Base-by-base conservation (phyloP, 2,888 invertebrate species). In the Hemaris fuciformis region DNA sequence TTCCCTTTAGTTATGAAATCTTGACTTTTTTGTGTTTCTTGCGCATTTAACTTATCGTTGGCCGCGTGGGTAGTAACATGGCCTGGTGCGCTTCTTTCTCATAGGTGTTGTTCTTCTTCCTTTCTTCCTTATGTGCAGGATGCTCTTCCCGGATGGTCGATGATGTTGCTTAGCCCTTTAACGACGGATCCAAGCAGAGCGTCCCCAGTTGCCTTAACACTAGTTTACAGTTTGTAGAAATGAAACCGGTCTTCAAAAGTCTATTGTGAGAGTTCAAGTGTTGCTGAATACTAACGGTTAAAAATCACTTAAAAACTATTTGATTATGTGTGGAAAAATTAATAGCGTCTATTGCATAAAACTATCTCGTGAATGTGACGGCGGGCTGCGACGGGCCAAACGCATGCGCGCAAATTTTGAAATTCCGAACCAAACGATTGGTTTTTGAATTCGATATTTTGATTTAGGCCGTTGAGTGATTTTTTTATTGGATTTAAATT, bases 331-430 rank as follows among this genome's bases (percentile, higher is more conserved):
- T 83, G 81, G 76, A 77, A 85, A 85, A 89, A 87, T 83, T 85
- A 88, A 85, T 86, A 84, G 79, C 73, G 85, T 90, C 90, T 92
- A 91, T 92, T 89, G 91, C 89, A 88, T 91, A 87, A 89, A 91
- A 84, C 89, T 89, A 89, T 88, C 80, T 80, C 76, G 77, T 91
- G 92, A 91, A 90, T 89, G 92, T 91, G 90, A 82, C 89, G 89
- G 92, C 89, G 87, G 87, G 85, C 87, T 84, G 85, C 75, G 72
- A 76, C 76, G 77, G 80, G 77, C 75, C 70, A 70, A 76, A 90
- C 92, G 91, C 91, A 90, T 89, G 91, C 91, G 91, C 89, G 85
- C 77, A 78, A 85, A 85, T 88, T 89, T 89, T 85, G 86, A 88
- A 80, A 86, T 87, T 71, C 68, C 76, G 79, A 79, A 83, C 84